These are phyloP conservation scores for Maccullochella peelii DNA, from an alignment of 2,113 vertebrate genomes.

Conservation along the genomic window DNA sequence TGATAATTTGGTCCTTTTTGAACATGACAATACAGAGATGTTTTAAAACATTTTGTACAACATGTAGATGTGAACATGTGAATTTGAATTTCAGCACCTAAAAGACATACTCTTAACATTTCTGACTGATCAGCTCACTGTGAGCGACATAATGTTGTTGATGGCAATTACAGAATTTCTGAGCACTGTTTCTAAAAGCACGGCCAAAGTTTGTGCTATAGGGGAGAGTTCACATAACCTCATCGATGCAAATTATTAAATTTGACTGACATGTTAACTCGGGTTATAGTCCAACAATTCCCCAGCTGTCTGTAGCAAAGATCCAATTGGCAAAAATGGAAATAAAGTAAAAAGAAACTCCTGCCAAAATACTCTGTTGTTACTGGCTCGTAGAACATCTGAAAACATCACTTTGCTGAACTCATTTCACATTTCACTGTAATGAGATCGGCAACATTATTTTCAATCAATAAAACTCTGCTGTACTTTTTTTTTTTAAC, in stretches of 20 bases:
- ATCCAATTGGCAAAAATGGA: conserved; percentile 70
- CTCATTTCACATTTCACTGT: conserved; percentile 61
- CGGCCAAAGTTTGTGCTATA: conserved; percentile 46
- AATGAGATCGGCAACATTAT: conserved; percentile 65
- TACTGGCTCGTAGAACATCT: conserved; percentile 62
- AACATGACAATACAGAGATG: neutral
- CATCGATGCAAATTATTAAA: conserved; percentile 68
- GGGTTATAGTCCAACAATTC: conserved; percentile 67
- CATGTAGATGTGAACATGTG: neutral
- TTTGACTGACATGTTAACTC: conserved; percentile 75
- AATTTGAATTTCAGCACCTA: conserved; percentile 1
- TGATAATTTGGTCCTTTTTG: neutral
- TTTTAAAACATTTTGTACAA: neutral
- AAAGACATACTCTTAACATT: neutral
- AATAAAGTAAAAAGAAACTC: conserved; percentile 30
- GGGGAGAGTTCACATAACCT: conserved; percentile 73
- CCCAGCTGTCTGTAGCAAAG: conserved; percentile 68
- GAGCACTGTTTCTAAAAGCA: conserved; percentile 18
- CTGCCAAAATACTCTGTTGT: conserved; percentile 69
- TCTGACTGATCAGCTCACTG: conserved; percentile 19
- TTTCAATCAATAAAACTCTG: conserved; percentile 65
- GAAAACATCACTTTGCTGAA: conserved; percentile 67
- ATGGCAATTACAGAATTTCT: conserved; percentile 26
- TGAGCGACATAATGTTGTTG: conserved; percentile 8
- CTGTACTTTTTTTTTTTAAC: conserved; percentile 17